Percentiles rank a stretch among this genome's conserved stretches.
Conservation (phyloP, 1,140 invertebrate species). For the Meloidogyne exigua region DNA sequence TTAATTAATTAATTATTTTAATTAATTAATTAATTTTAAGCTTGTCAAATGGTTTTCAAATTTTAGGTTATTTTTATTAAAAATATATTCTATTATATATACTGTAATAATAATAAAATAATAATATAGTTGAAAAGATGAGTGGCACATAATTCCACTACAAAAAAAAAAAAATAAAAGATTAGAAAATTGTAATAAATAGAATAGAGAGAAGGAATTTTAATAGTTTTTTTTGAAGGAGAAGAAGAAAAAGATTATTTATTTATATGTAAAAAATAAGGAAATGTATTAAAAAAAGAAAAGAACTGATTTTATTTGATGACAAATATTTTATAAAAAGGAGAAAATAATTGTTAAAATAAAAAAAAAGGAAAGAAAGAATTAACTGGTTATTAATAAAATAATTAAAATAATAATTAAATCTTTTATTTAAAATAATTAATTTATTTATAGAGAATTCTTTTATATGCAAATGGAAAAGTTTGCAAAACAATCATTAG, state of each 20-base stretch:
- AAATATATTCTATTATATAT: not conserved
- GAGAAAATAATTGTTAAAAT: no score
- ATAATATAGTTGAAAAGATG: no score
- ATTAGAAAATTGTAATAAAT: not conserved
- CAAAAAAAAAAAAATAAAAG: not conserved
- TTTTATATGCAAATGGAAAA: constrained; percentile 99
- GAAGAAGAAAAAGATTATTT: not conserved
- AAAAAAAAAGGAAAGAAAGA: no score
- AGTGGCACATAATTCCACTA: not conserved
- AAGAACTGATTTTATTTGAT: no score
- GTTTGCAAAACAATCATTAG: constrained; percentile 92
- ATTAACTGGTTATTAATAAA: no score
- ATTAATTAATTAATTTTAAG: constrained; percentile 39
- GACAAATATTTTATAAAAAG: no score
- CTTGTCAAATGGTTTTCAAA: constrained; percentile 99
- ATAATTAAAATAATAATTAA: no score
- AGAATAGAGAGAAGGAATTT: not conserved
- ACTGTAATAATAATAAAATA: not conserved
- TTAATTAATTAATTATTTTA: not conserved
- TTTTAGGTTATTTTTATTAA: constrained; percentile 73
- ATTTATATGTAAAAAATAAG: no score
- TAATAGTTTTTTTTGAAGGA: not conserved
- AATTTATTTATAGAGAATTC: no score
- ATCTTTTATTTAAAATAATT: no score
- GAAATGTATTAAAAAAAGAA: no score